These are phyloP conservation scores for Platycercus adscitus DNA, from an alignment of 2,113 vertebrate species.

Conservation along the genomic window DNA sequence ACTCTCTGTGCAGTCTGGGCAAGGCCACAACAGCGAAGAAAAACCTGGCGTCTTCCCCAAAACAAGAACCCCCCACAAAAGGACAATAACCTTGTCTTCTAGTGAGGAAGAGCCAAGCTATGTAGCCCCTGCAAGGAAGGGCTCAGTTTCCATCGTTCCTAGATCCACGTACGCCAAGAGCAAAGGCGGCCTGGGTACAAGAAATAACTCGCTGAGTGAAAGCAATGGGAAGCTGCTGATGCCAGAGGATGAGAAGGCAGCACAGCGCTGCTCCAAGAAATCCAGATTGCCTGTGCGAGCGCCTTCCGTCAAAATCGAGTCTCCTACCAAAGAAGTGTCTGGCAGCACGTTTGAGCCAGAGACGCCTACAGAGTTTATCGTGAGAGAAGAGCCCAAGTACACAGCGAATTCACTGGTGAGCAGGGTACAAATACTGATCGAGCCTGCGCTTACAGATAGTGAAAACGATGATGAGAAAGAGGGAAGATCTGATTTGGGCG, in stretches of 20 bases:
- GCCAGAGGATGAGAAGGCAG: conserved; percentile 40
- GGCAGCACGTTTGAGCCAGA: background rate
- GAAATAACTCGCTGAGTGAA: background rate
- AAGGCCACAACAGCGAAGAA: background rate
- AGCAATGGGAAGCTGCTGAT: background rate
- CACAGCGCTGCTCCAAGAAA: conserved; percentile 37
- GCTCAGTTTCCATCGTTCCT: background rate
- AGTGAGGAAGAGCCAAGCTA: conserved; percentile 63
- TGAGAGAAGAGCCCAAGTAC: background rate
- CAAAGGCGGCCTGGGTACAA: background rate
- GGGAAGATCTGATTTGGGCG: background rate
- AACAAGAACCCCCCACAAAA: conserved; percentile 50
- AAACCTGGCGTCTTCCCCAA: background rate
- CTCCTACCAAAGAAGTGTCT: background rate
- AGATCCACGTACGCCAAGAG: background rate
- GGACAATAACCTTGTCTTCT: conserved; percentile 58
- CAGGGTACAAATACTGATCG: conserved; percentile 66
- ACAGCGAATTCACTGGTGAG: background rate
- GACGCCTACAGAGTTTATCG: background rate
- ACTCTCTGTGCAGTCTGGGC: background rate
- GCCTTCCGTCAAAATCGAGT: background rate
- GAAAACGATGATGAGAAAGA: background rate
- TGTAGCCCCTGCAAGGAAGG: conserved; percentile 29
- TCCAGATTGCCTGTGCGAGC: conserved; percentile 67
- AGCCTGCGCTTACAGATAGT: conserved; percentile 55